phyloP scores from a whole-genome alignment of 2,113 vertebrate genomes.

The Martes martes region DNA sequence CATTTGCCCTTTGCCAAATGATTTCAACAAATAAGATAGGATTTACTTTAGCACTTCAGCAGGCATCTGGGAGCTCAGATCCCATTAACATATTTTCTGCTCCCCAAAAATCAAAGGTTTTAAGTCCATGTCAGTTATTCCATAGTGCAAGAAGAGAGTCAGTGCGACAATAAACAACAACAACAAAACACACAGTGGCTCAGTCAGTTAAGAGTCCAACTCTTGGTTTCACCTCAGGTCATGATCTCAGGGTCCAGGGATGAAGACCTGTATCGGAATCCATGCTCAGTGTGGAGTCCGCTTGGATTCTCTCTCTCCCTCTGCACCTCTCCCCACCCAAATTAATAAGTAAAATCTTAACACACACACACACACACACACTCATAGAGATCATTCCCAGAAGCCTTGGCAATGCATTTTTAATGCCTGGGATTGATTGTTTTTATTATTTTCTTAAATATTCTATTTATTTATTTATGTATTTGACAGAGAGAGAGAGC shows the following conservation, averaged over 20 bases:
- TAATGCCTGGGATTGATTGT: neutral
- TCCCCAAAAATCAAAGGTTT: slow-evolving; percentile 10
- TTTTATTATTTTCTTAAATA: neutral
- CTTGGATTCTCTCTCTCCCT: neutral
- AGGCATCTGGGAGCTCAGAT: neutral
- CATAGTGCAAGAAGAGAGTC: neutral
- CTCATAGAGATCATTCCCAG: neutral
- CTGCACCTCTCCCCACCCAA: neutral
- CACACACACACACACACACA: no score
- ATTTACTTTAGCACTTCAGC: neutral
- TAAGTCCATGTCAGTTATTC: neutral
- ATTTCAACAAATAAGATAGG: neutral
- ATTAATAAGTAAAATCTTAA: neutral
- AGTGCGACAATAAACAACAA: neutral
- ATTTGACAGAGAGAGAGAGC: neutral
- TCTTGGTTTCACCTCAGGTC: neutral
- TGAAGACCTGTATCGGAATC: neutral
- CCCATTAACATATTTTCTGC: neutral
- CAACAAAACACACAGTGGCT: neutral
- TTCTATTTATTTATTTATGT: neutral
- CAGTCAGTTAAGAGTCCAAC: neutral
- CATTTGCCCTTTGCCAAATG: neutral
- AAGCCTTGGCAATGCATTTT: neutral
- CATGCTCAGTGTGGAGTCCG: neutral
- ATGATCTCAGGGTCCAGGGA: neutral